phyloP scores from a whole-genome alignment of 2,113 vertebrate species.

The Mesembrinibis cayennensis region DNA sequence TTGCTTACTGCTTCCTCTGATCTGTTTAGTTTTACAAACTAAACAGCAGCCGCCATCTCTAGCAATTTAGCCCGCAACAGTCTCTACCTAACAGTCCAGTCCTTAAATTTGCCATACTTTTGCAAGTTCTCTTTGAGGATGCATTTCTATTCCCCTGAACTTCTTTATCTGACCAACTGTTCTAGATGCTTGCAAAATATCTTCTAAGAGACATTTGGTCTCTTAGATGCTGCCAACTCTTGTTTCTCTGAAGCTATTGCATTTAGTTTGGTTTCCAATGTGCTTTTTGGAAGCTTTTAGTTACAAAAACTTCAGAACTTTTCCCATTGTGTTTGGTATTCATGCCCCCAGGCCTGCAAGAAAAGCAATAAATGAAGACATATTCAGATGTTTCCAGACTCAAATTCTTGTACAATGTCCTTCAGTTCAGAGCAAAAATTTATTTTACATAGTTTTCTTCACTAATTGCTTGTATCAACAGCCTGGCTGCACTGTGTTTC shows the following conservation, averaged over 20 bases:
- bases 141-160: neutral
- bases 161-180: neutral
- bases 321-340: conserved; percentile 42
- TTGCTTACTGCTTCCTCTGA: neutral
- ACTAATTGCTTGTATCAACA: neutral
- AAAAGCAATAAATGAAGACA: conserved; percentile 28
- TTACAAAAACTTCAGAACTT: conserved; percentile 23
- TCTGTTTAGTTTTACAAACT: neutral
- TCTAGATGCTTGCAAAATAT: conserved; percentile 8
- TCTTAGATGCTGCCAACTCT: neutral
- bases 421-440: neutral
- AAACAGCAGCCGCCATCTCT: neutral
- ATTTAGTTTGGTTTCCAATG: conserved; percentile 7
- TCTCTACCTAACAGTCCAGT: neutral
- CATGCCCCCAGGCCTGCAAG: neutral
- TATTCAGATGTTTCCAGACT: neutral
- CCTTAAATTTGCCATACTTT: neutral
- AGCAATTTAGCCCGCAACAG: neutral
- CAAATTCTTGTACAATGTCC: neutral
- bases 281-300: conserved; percentile 17
- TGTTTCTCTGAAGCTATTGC: conserved; percentile 17
- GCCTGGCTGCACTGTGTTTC: neutral
- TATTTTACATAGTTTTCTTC: conserved; percentile 1
- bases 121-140: neutral
- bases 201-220: neutral